Evolutionary conservation across 2,888 invertebrate genomes (phyloP), one percentile per base, ranked within the genome.

Genomic region (Dyspetes luteomarginatus): DNA sequence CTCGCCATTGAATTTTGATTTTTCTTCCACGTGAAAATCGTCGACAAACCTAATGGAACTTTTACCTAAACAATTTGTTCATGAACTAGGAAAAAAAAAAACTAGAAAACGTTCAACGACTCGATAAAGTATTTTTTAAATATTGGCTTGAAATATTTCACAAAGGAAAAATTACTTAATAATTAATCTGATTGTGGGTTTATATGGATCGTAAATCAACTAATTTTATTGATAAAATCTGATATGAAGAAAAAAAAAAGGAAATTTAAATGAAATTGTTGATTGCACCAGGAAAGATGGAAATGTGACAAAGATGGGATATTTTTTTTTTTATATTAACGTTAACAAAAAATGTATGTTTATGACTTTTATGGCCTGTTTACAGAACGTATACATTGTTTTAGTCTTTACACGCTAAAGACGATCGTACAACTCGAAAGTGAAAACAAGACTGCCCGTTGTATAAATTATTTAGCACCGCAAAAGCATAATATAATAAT

Each of bases 351-450:
- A 52, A 73, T 58, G 30, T 76, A 36, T 45, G 48, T 62, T 71
- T 69, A 72, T 73, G 69, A 73, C 28, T 24, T 82, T 75, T 74
- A 82, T 78, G 74, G 78, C 78, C 60, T 79, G 72, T 82, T 74
- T 82, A 78, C 65, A 81, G 36, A 64, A 69, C 64, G 65, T 69
- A 74, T 48, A 60, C 28, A 65, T 36, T 36, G 12, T 24, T 60
- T 22, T 65, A 73, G 55, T 60, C 22, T 43, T 79, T 73, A 60
- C 60, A 55, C 60, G 60, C 56, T 81, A 81, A n/a, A 75, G 72
- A 72, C 72, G 60, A 78, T 81, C 83, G 81, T 83, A 81, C 78
- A 81, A 81, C 76, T 83, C 78, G 83, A 83, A 83, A 83, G 83
- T 83, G 78, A 83, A 81, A 81, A 69, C 7, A 83, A 83, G 83